phyloP scores from a whole-genome alignment of 2,888 invertebrate genomes.

The Rhagophthalmus giganteus region DNA sequence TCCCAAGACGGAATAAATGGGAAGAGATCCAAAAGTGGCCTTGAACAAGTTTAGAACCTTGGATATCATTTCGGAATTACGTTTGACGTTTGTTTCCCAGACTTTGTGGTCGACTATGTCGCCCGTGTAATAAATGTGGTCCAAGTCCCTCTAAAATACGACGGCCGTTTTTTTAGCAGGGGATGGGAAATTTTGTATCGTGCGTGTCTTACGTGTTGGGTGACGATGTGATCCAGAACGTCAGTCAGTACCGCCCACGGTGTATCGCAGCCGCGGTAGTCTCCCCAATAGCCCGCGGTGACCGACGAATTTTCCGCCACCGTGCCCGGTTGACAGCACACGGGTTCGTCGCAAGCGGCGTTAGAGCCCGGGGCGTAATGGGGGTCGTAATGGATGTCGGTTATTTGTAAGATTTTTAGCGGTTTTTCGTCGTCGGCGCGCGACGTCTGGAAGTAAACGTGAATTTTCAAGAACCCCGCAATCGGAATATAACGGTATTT shows the following conservation, averaged over 20 bases:
- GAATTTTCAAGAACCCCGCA: too few relatives aligned
- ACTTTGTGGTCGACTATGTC: constrained; percentile 85
- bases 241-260: constrained; percentile 70
- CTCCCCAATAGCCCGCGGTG: constrained; percentile 76
- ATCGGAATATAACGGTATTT: too few relatives aligned
- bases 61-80: constrained; percentile 64
- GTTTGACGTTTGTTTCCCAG: constrained; percentile 77
- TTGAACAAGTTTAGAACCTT: constrained; percentile 55
- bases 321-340: constrained; percentile 66
- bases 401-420: constrained; percentile 66
- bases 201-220: constrained; percentile 29
- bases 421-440: too few relatives aligned
- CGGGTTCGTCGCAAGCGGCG: constrained; percentile 71
- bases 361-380: constrained; percentile 67
- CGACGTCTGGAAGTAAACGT: too few relatives aligned
- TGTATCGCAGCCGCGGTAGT: constrained; percentile 75
- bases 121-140: constrained; percentile 80
- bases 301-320: constrained; percentile 48
- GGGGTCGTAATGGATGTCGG: constrained; percentile 79
- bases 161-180: too few relatives aligned
- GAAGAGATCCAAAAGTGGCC: constrained; percentile 57
- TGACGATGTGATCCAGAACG: constrained; percentile 45
- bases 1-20: constrained; percentile 65
- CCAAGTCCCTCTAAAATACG: constrained; percentile 52
- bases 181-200: too few relatives aligned